These are phyloP conservation scores for Drosophila murphyi DNA, from an alignment of 1,140 invertebrate species.

Conservation along the genomic window DNA sequence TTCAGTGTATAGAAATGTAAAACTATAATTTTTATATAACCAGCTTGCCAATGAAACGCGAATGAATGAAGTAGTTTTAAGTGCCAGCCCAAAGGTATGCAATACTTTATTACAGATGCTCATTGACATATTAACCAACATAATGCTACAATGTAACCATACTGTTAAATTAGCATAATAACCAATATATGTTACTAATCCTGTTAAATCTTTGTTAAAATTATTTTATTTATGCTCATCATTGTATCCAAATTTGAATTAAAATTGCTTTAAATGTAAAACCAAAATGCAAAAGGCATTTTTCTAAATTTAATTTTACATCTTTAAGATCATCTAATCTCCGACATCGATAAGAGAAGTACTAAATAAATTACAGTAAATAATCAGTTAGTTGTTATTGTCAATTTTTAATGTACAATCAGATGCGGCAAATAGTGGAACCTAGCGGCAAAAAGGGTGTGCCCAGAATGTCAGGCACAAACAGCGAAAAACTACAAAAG, in stretches of 20 bases:
- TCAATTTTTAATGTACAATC: constrained; percentile 2
- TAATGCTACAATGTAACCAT: constrained; percentile 1
- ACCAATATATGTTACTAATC: no score
- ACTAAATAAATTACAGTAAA: not conserved
- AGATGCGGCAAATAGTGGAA: constrained; percentile 7
- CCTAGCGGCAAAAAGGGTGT: constrained; percentile 53
- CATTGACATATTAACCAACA: not conserved
- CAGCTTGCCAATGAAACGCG: not conserved
- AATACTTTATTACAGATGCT: not conserved
- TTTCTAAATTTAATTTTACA: no score
- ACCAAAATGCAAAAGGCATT: no score
- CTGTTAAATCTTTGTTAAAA: no score
- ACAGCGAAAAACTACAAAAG: constrained; percentile 3
- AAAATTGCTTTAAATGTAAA: no score
- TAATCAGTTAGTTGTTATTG: not conserved
- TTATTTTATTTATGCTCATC: no score
- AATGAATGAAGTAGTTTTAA: not conserved
- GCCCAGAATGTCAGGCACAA: constrained; percentile 51
- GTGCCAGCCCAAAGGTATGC: constrained; percentile 10
- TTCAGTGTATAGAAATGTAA: no score
- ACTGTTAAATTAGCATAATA: not conserved
- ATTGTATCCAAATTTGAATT: no score
- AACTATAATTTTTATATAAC: not conserved
- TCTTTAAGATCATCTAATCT: no score
- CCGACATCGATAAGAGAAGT: not conserved